Conservation (phyloP, 1,140 invertebrate genomes). For the Phortica variegata region DNA sequence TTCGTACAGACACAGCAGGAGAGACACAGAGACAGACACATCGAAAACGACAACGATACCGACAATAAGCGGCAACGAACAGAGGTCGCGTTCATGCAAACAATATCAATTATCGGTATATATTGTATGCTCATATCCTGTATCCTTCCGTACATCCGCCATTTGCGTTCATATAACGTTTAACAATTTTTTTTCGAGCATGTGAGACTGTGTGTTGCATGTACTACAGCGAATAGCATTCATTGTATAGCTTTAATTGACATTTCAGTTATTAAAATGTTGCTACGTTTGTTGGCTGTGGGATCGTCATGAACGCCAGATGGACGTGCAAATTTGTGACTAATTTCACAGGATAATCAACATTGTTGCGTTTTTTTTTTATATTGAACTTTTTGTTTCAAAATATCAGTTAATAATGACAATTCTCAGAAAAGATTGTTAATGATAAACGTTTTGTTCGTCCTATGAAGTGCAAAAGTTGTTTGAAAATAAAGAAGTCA, state of each 20-base stretch:
- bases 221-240: conserved; percentile 4
- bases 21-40: conserved; percentile 13
- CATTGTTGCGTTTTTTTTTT: conserved; percentile 2
- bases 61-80: no score
- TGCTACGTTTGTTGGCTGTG: conserved; percentile 9
- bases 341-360: conserved; percentile 1
- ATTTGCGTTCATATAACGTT: conserved; percentile 16
- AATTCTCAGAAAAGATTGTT: no score
- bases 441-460: no score
- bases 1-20: conserved; percentile 14
- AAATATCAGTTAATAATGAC: conserved; percentile 49
- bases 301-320: no score
- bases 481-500: no score
- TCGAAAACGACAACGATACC: no score
- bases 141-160: conserved; percentile 22
- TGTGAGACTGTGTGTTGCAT: background rate
- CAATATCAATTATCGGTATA: conserved; percentile 47
- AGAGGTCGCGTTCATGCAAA: conserved; percentile 49
- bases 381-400: conserved; percentile 3
- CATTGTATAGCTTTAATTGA: conserved; percentile 51
- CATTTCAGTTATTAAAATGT: conserved; percentile 52
- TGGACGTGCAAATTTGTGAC: no score
- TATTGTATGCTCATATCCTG: conserved; percentile 20
- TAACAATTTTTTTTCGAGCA: conserved; percentile 25
- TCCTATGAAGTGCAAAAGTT: no score